phyloP scores from a whole-genome alignment of 2,888 invertebrate species.

The Acanthoscelides obtectus region DNA sequence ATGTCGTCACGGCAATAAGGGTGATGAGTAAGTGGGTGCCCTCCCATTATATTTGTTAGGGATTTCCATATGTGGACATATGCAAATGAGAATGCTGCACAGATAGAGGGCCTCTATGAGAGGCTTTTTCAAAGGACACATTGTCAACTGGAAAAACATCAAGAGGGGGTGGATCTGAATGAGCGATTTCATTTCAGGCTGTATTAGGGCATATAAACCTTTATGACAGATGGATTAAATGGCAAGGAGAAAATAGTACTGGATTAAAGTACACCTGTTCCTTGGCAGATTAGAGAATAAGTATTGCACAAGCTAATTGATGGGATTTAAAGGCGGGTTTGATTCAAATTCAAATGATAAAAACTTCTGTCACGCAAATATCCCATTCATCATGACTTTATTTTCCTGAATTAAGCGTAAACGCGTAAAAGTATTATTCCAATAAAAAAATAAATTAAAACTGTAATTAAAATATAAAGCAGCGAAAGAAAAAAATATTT shows the following conservation, averaged over 20 bases:
- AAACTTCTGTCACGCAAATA: no score
- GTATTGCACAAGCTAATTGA: neutral
- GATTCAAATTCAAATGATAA: no score
- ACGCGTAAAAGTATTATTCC: no score
- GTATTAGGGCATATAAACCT: neutral
- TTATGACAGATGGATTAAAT: neutral
- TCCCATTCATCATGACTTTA: no score
- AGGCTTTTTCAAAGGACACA: neutral
- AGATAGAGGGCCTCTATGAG: neutral
- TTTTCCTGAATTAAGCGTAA: no score
- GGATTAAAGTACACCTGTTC: neutral
- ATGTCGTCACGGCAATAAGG: neutral
- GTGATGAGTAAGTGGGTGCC: slow-evolving; percentile 6
- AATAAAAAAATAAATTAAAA: no score
- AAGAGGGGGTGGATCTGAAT: neutral
- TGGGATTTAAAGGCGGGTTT: no score
- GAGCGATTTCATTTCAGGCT: neutral
- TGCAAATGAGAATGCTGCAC: neutral
- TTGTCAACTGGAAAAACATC: neutral
- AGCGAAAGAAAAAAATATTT: no score
- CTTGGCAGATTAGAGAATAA: neutral
- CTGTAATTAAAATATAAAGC: no score
- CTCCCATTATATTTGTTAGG: slow-evolving; percentile 18
- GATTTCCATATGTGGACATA: neutral
- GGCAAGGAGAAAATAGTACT: neutral